Evolutionary conservation across 37 sponge, comb jelly and placozoan genomes (phyloP), one percentile per base, ranked within the genome.

Genomic region (Cliona cf. orientalis): DNA sequence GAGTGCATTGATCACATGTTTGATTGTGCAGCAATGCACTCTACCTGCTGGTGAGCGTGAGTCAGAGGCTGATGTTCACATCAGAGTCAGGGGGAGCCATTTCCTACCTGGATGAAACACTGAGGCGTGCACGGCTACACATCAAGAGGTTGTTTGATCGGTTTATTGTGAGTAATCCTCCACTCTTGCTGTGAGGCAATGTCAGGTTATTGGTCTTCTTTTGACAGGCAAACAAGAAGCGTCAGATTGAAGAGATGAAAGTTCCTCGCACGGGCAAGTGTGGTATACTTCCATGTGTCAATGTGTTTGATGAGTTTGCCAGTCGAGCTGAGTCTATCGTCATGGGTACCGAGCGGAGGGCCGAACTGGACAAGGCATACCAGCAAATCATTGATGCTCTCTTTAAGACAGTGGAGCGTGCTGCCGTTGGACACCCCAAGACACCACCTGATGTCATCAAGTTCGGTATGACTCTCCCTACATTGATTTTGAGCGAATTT

Each of bases 371-470:
- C 46, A 85, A 79, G 64, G 91, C 91, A 7, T 95, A 95, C 75
- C 39, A 63, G 31, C n/a, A 35, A 5, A 81, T 97, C 5, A 92
- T 92, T 42, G 85, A 89, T 3, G 75, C 87, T 22, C 65, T 92
- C 7, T 85, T 86, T 46, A 65, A 41, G 19, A 63, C 93, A 21
- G 85, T 97, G 17, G 92, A 94, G 60, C 49, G 96, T 14, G 66
- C 82, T 1, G 86, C 97, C 4, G 35, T 32, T 19, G 93, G 89
- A 17, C 93, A 95, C 60, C 78, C 75, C 46, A 94, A 92, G 62
- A 91, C 97, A 12, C 96, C 96, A 26, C 38, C 61, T 14, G 92
- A 97, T 87, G 97, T 97, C 67, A 72, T 95, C 38, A 75, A 70
- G 63, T 86, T 97, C 74, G 97, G 96, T 95, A 19, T 45, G 36